Base-by-base conservation (phyloP, 2,797 vertebrate genomes). In the Picus viridis region DNA sequence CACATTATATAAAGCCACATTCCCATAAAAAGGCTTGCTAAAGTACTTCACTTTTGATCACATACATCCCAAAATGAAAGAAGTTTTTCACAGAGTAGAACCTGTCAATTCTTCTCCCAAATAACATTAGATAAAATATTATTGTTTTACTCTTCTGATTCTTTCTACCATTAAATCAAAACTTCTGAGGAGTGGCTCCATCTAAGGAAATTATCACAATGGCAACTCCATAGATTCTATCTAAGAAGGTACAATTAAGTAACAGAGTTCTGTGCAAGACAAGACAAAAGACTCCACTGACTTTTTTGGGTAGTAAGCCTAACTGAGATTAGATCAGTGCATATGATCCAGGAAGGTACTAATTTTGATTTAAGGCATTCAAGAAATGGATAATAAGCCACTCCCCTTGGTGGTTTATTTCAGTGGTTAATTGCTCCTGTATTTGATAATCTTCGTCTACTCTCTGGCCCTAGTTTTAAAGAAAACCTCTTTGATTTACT, bases 1-100 rank as follows among this genome's bases (percentile, higher is more conserved):
- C 58, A 76, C 41, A 81, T 88, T 70, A 59, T 36, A 73, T 83
- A 73, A 96, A 96, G 59, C 20, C 58, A 94, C 86, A 86, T 83
- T 84, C 11, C 43, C 14, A 30, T 82, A 76, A 89, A 92, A 72
- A 49, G 5, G 20, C 80, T 70, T 83, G 51, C 54, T 94, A 63
- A 62, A 68, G 39, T 65, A 80, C 6, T 72, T 79, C 34, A 57
- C 9, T 45, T 93, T 93, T 73, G 24, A 80, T 77, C 27, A 6
- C 4, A 1, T 86, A 68, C 83, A 43, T 88, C 67, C 14, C 34
- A 76, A 91, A 86, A 64, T 82, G 13, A 84, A 86, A 82, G 8
- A 61, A 47, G 45, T 16, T 41, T 85, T 69, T 73, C 12, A 27
- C 24, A 58, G 88, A 75, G 20, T 30, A 65, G 27, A 88, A 41